phyloP scores from a whole-genome alignment of 2,797 vertebrate species.

The Tinamus major region DNA sequence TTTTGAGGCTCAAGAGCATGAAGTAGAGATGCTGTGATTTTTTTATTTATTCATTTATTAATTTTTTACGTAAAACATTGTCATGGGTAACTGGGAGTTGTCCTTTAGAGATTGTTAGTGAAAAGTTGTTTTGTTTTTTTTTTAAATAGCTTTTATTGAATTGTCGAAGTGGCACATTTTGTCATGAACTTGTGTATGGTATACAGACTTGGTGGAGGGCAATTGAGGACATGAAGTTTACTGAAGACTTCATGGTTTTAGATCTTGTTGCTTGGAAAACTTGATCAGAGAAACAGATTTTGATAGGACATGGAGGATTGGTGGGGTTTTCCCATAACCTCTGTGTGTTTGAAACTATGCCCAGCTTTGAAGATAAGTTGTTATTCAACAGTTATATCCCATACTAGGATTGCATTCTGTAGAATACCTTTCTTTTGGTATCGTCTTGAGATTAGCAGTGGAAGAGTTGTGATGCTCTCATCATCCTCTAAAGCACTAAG shows the following conservation, averaged over 20 bases:
- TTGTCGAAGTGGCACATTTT: not conserved
- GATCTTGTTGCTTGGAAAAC: not conserved
- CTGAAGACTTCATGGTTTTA: not conserved
- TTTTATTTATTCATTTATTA: not conserved
- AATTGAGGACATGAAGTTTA: not conserved
- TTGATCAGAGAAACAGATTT: not conserved
- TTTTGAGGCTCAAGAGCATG: not conserved
- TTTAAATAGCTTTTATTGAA: not conserved
- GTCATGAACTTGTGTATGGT: not conserved
- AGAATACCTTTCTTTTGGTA: not conserved
- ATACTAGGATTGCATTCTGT: not conserved
- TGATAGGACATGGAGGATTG: not conserved
- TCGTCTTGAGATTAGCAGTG: not conserved
- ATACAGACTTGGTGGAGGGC: not conserved
- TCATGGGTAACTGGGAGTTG: not conserved
- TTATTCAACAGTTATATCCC: not conserved
- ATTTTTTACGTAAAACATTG: not conserved
- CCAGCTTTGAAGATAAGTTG: not conserved
- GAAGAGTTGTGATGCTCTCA: not conserved
- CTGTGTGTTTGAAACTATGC: not conserved
- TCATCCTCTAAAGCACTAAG: not conserved
- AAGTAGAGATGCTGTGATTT: not conserved
- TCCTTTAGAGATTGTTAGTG: not conserved
- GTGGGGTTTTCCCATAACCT: not conserved
- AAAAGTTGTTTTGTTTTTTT: not conserved